These are phyloP conservation scores for Parnassius glacialis DNA, from an alignment of 2,888 invertebrate species.

Conservation along the genomic window DNA sequence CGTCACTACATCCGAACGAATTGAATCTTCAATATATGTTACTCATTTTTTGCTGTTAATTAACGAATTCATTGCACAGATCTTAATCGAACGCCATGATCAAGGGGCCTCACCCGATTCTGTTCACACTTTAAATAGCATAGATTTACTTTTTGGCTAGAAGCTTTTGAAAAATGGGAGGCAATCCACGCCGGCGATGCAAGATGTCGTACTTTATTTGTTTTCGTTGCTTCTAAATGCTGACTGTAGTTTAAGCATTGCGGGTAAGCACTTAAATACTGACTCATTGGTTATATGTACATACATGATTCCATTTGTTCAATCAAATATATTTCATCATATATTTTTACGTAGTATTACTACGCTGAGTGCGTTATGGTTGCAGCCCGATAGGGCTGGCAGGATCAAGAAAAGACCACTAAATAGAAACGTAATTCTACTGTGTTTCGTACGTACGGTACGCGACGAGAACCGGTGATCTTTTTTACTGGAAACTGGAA, in stretches of 20 bases:
- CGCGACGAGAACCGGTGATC: too few species aligned
- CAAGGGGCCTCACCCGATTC: constrained; percentile 64
- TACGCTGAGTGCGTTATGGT: too few species aligned
- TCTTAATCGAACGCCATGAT: constrained; percentile 64
- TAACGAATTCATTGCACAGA: constrained; percentile 62
- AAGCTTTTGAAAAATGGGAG: constrained; percentile 57
- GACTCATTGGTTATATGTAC: not conserved
- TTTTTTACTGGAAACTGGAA: too few species aligned
- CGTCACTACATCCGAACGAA: too few species aligned
- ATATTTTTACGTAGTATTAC: too few species aligned
- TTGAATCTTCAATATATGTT: constrained; percentile 47
- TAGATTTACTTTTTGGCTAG: constrained; percentile 64
- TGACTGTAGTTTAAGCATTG: not conserved
- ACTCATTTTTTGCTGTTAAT: constrained; percentile 65
- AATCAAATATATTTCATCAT: too few species aligned
- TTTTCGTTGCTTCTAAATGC: constrained; percentile 12
- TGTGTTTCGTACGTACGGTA: too few species aligned
- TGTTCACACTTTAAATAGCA: constrained; percentile 65
- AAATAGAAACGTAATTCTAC: too few species aligned
- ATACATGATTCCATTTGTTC: too few species aligned
- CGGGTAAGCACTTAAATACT: not conserved
- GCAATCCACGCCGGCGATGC: constrained; percentile 14
- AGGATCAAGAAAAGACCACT: too few species aligned
- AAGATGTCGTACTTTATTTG: constrained; percentile 7
- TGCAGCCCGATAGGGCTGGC: too few species aligned